Conservation (phyloP, 1,140 invertebrate genomes). For the Campoletis sonorensis region DNA sequence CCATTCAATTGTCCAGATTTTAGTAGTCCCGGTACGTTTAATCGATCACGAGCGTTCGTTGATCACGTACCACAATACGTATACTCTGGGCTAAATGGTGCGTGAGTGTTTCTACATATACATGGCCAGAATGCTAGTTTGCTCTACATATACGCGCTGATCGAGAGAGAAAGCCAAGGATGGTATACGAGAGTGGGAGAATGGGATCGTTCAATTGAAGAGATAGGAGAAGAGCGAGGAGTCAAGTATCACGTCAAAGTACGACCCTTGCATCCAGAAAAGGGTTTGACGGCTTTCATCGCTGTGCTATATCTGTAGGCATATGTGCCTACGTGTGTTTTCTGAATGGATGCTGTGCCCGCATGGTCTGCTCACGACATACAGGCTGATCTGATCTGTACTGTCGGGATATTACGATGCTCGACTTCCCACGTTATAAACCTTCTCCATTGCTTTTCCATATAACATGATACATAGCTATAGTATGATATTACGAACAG, state of each 20-base stretch:
- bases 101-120: background rate
- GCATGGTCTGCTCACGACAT: background rate
- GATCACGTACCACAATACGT: conserved; percentile 4
- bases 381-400: conserved; percentile 1
- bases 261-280: conserved; percentile 10
- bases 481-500: background rate
- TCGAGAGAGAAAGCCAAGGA: background rate
- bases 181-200: background rate
- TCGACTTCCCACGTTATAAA: conserved; percentile 37
- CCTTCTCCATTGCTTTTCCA: background rate
- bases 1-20: background rate
- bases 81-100: background rate
- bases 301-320: conserved; percentile 4
- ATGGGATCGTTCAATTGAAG: background rate
- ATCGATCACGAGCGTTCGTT: conserved; percentile 23
- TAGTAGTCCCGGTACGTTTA: background rate
- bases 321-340: background rate
- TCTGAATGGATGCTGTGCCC: conserved; percentile 11
- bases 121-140: background rate
- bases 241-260: conserved; percentile 20
- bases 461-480: background rate
- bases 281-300: conserved; percentile 25
- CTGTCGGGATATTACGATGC: conserved; percentile 29
- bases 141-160: background rate
- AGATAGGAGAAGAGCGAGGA: background rate